These are phyloP conservation scores for Heterochromis multidens DNA, from an alignment of 2,113 vertebrate genomes.

Conservation along the genomic window DNA sequence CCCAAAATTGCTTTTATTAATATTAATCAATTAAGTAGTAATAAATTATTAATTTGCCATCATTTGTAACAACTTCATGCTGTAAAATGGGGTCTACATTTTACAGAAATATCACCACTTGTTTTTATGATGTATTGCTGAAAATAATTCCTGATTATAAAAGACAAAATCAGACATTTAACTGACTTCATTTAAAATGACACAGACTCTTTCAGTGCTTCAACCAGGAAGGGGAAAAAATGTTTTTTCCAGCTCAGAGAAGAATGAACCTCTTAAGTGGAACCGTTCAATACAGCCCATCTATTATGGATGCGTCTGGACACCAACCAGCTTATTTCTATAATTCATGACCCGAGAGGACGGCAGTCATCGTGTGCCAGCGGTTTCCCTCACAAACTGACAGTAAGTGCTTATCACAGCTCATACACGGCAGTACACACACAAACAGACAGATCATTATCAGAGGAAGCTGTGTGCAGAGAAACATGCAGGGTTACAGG, in stretches of 20 bases:
- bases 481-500: constrained; percentile 68
- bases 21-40: neutral
- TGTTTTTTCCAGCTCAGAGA: constrained; percentile 12
- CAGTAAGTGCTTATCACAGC: constrained; percentile 43
- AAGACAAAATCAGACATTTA: neutral
- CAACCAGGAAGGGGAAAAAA: neutral
- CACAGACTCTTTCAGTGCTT: neutral
- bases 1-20: neutral
- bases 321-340: constrained; percentile 52
- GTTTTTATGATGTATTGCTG: neutral
- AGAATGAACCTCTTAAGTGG: constrained; percentile 32
- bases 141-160: neutral
- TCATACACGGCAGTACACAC: constrained; percentile 27
- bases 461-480: constrained; percentile 47
- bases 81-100: neutral
- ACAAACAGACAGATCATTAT: constrained; percentile 44
- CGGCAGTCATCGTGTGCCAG: constrained; percentile 16
- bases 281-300: constrained; percentile 50
- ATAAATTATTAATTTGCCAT: neutral
- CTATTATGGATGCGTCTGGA: constrained; percentile 60
- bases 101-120: neutral
- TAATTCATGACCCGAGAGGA: constrained; percentile 59
- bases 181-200: neutral
- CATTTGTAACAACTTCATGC: neutral
- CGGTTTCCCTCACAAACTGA: constrained; percentile 18